Conservation (phyloP, 2,797 vertebrate genomes). For the Tachyglossus aculeatus region DNA sequence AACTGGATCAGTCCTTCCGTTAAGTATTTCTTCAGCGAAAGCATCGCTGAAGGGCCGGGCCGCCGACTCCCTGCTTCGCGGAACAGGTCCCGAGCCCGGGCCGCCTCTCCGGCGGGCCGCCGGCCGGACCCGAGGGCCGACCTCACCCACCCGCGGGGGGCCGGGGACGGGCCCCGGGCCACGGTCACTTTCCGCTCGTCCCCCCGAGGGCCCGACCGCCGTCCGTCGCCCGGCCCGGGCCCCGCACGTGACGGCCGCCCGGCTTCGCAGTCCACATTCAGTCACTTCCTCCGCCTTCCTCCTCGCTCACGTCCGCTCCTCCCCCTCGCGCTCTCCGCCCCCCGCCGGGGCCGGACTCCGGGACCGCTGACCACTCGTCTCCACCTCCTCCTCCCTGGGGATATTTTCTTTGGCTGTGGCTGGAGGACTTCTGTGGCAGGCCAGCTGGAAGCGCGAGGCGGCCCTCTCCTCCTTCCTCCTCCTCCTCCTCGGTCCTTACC, state of each 20-base stretch:
- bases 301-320: conserved; percentile 36
- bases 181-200: conserved; percentile 49
- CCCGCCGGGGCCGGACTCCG: conserved; percentile 34
- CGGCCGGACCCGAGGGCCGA: conserved; percentile 25
- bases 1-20: conserved; percentile 99
- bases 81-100: conserved; percentile 53
- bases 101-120: conserved; percentile 48
- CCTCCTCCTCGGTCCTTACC: conserved; percentile 52
- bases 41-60: conserved; percentile 88
- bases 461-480: no score
- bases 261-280: conserved; percentile 67
- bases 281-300: conserved; percentile 23
- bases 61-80: conserved; percentile 57
- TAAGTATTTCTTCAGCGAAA: conserved; percentile 99
- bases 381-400: conserved; percentile 38
- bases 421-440: conserved; percentile 59
- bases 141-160: conserved; percentile 11
- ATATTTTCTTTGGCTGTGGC: conserved; percentile 61
- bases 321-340: conserved; percentile 35
- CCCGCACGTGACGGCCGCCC: conserved; percentile 66
- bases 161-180: conserved; percentile 46
- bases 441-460: no score
- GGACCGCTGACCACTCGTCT: conserved; percentile 3
- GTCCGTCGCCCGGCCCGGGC: conserved; percentile 13
- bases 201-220: conserved; percentile 3